Base-by-base conservation (phyloP, 2,113 vertebrate species). In the Nothoprocta perdicaria region DNA sequence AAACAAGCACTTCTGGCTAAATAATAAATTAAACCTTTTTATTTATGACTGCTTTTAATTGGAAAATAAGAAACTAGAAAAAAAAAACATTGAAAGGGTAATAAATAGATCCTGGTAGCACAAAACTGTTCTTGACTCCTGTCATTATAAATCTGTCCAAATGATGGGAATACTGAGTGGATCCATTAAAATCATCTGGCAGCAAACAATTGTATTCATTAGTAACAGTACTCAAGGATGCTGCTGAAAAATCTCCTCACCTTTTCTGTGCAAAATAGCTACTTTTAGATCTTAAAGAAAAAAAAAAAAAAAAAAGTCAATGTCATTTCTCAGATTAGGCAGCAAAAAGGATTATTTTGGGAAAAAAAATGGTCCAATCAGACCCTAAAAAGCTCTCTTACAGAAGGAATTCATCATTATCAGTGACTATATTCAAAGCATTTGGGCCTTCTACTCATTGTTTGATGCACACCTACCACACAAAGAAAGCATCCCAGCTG, bases 321-420 rank as follows among this genome's bases (percentile, higher is more conserved):
- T 3, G 7, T 12, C 2, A 41, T 84, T 76, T 88, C 40, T 84
- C 58, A 80, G 22, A 88, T 68, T 89, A 80, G 33, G 22, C 74
- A 26, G 8, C 35, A 48, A 53, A 74, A 88, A 90, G 23, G 26
- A 62, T 79, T 86, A 40, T 76, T 89, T 69, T 52, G 73, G 75
- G 29, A 86, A 93, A 93, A 93, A 89, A 93, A 93, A 91, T 80
- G 9, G 17, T 27, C n/a, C 12, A 76, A 76, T 86, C 67, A 76
- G 38, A 80, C 31, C 29, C 41, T 86, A 86, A 83, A 89, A 63
- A 67, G 10, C 40, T 91, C n/a, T 74, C 27, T 57, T 72, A 68
- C 9, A 86, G 52, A 8, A 4, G 46, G 84, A 86, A 88, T 87
- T 63, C 50, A 79, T 92, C 43, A 86, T 69, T 45, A 69, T 73